Evolutionary conservation across 2,113 vertebrate species (phyloP).

Genomic region (Sarotherodon lohbergeri): DNA sequence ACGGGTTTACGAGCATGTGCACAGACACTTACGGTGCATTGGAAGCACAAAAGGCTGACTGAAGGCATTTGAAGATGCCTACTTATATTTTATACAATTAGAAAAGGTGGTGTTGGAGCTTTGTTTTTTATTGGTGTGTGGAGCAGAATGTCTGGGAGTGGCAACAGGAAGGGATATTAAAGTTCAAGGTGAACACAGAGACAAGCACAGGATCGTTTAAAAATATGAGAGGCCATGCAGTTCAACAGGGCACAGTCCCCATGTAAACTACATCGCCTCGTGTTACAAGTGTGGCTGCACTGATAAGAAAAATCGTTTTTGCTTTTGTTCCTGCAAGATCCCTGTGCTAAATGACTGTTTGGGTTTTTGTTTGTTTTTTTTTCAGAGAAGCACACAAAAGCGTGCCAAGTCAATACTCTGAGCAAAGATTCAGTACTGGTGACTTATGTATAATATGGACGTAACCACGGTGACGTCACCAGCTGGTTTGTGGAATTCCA

Average conservation of each 20-base stretch:
- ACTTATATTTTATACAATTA: background rate
- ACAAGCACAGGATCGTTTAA: background rate
- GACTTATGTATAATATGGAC: background rate
- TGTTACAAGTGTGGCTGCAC: background rate
- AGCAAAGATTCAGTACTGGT: background rate
- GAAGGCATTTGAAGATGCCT: background rate
- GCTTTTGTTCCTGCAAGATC: background rate
- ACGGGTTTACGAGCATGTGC: background rate
- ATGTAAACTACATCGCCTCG: background rate
- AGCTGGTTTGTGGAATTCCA: background rate
- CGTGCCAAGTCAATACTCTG: background rate
- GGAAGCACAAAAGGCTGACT: background rate
- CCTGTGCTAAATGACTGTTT: background rate
- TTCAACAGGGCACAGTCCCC: background rate
- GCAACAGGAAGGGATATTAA: background rate
- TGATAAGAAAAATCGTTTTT: background rate
- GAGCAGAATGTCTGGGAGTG: background rate
- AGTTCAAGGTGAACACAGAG: conserved; percentile 30
- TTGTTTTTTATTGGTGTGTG: background rate
- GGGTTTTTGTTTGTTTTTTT: background rate
- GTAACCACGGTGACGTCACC: background rate
- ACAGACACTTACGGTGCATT: background rate
- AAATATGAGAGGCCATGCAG: background rate
- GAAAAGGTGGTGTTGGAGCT: background rate
- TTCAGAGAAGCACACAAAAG: background rate